Conservation (phyloP, 2,888 invertebrate genomes). For the Furcula furcula region DNA sequence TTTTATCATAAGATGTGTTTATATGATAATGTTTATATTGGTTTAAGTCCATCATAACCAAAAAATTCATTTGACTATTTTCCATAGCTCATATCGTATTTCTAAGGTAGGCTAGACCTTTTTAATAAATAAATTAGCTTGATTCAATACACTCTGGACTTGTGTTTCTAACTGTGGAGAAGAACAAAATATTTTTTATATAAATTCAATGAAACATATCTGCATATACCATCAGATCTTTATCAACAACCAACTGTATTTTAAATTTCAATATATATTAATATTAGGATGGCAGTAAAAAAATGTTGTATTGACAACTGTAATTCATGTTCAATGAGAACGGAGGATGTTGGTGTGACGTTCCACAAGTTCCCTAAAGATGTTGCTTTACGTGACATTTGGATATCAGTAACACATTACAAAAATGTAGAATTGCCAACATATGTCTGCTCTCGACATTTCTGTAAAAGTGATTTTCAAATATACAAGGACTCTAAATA, state of each 20-base stretch:
- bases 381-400: slow-evolving; percentile 79
- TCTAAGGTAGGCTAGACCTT: no score
- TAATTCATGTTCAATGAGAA: slow-evolving; percentile 82
- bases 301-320: slow-evolving; percentile 85
- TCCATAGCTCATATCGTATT: no score
- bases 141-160: no score
- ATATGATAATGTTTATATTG: no score
- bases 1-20: no score
- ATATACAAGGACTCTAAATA: slow-evolving; percentile 86
- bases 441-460: slow-evolving; percentile 89
- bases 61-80: no score
- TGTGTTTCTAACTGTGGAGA: no score
- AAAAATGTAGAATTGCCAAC: slow-evolving; percentile 79
- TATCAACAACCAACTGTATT: background rate
- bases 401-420: slow-evolving; percentile 84
- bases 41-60: no score
- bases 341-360: slow-evolving; percentile 86
- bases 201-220: no score
- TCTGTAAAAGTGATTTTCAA: slow-evolving; percentile 87
- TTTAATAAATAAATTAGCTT: no score
- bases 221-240: no score
- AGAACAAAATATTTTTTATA: no score
- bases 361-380: slow-evolving; percentile 89
- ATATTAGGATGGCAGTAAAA: slow-evolving; percentile 81
- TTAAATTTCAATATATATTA: slow-evolving; percentile 23